Base-by-base conservation (phyloP, 2,888 invertebrate species). In the Archips xylosteana region DNA sequence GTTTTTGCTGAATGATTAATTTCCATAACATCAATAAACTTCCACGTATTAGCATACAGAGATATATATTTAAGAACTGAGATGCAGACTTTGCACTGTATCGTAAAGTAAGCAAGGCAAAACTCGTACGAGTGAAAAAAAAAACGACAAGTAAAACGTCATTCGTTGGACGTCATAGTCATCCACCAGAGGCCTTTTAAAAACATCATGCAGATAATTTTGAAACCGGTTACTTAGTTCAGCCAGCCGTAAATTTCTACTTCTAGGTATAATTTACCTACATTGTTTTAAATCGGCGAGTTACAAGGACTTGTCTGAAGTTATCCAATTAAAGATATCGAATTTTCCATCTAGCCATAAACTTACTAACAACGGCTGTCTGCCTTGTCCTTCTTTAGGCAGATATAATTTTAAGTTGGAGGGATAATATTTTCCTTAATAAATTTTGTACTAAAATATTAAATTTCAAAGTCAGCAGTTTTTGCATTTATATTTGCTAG, bases 151-250 rank as follows among this genome's bases (percentile, higher is more conserved):
- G 2, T 3, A 32, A 32, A 57, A 57, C 57, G 57, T 32, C 57
- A 57, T 32, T 57, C n/a, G 60, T 60, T 9, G 2, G 60, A 60
- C 60, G 60, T 60, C 60, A 39, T 60, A 0, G 36, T 60, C 39
- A 60, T 60, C 60, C 8, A n/a, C 60, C 4, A 60, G 60, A 57
- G 36, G n/a, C 39, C 39, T n/a, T n/a, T 60, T 60, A 36, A 60
- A 60, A 60, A 60, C 39, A 60, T 60, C 39, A 60, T 60, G 60
- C 60, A 60, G 60, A 60, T 60, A 39, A 60, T 36, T 12, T 60
- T 39, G 6, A 39, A 60, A 60, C 60, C 60, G 5, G 60, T 60
- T 60, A 9, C 57, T 32, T 32, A 3, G 32, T 3, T 60, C 12
- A 34, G 3, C 57, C 3, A 32, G 54, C 54, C 34, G 13, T n/a